Evolutionary conservation across 2,888 invertebrate species (phyloP), one percentile per base, ranked within the genome.

Genomic region (Lithosia quadra): DNA sequence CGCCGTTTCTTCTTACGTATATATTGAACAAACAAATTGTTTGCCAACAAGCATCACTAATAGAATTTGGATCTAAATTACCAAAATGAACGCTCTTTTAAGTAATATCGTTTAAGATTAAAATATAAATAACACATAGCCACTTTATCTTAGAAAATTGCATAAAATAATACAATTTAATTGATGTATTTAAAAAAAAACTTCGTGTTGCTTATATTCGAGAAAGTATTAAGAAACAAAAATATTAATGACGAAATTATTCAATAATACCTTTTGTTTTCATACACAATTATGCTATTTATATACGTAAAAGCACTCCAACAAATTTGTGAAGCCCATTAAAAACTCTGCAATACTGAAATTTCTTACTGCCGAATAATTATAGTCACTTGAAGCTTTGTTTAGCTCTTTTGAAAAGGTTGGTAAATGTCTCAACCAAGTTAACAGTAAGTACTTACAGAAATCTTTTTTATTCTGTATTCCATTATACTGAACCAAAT

Each of bases 401-500:
- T 49, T 49, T 49, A 49, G n/a, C n/a, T n/a, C 49, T 49, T 18
- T 49, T 49, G 49, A 49, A 49, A 49, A 49, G 49, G 49, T 49
- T 49, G n/a, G 18, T 49, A 49, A 49, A 49, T n/a, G 49, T 49
- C 5, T n/a, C 43, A 43, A 43, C 43, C 18, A 49, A 18, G 18
- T 43, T 15, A 15, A 43, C 43, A 43, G 18, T 13, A 39, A 39
- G 15, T n/a, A n/a, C n/a, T n/a, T n/a, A n/a, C n/a, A n/a, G 49
- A n/a, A 49, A 49, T 1, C 8, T 49, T 49, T n/a, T n/a, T 49
- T 49, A n/a, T n/a, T n/a, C 7, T 49, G 8, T 7, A 8, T 8
- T 49, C 18, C 49, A n/a, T n/a, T 49, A n/a, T 49, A n/a, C n/a
- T 49, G 8, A 9, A 18, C 18, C 18, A 49, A 49, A n/a, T 49